Conservation (phyloP, 2,797 vertebrate genomes). For the Gorsachius magnificus region DNA sequence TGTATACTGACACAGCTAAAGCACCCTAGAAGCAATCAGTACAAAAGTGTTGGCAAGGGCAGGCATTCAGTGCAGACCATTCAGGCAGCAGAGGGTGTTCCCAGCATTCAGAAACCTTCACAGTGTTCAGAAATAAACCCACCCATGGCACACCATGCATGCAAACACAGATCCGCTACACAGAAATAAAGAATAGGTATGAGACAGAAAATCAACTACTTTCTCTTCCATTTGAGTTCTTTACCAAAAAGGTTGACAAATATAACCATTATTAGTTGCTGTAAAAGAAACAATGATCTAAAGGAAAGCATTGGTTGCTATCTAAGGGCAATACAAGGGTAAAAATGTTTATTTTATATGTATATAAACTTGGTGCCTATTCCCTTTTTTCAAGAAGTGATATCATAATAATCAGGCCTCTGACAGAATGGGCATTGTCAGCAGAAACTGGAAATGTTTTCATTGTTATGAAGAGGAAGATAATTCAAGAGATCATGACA, state of each 20-base stretch:
- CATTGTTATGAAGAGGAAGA: neutral
- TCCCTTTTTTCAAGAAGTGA: neutral
- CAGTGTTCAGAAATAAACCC: neutral
- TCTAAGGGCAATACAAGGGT: neutral
- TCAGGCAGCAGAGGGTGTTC: neutral
- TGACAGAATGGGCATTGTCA: neutral
- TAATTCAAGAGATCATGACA: neutral
- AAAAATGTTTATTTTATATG: neutral
- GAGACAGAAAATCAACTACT: neutral
- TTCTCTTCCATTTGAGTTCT: neutral
- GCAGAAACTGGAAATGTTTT: neutral
- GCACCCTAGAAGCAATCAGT: neutral
- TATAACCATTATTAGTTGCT: neutral
- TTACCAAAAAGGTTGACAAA: neutral
- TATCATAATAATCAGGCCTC: conserved; percentile 27
- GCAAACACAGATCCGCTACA: neutral
- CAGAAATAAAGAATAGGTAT: neutral
- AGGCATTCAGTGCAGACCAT: neutral
- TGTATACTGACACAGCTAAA: neutral
- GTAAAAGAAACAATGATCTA: neutral
- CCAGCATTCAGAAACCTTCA: neutral
- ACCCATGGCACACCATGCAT: neutral
- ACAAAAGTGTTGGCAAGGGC: neutral
- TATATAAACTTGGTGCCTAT: neutral
- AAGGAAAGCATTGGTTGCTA: neutral